Base-by-base conservation (phyloP, 2,113 vertebrate species). In the Lanius ludovicianus region DNA sequence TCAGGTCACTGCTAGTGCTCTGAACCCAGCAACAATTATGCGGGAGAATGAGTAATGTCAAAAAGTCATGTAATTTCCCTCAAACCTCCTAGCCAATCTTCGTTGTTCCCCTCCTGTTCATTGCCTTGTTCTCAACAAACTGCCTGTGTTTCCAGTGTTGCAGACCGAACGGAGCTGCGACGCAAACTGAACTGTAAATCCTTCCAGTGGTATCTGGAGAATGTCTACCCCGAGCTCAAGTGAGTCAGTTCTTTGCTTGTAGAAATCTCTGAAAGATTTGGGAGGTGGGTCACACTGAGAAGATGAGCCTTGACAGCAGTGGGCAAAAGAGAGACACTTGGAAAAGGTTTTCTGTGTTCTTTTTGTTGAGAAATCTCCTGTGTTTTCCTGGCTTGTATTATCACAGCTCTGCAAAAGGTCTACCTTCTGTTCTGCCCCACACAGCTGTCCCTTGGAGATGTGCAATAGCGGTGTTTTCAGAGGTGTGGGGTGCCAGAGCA, bases 201-300 rank as follows among this genome's bases (percentile, higher is more conserved):
- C 50, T 99, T 99, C 97, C 99, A 98, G 78, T 99, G 99, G 99
- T 99, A 99, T 96, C 98, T 99, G 97, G 99, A 99, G 97, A 99
- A 99, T 8, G 98, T 99, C 82, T 99, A 99, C 79, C 99, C 99
- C 0, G 99, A 99, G 95, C 99, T 99, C 95, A 99, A 98, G 99
- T 99, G 97, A 98, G 99, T 98, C 47, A 59, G 12, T 84, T 96
- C 76, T 88, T 87, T 3, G 0, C 31, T 81, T 50, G 49, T 35
- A 83, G 53, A 92, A 80, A 71, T 62, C 57, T 69, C 74, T 78
- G 65, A 70, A 49, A 77, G 46, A 25, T 69, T 22, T 82, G 83
- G 70, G 77, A 80, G 81, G 87, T 94, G 68, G 76, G 57, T 86
- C 46, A 69, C 49, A 57, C 15, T 6, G 8, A 50, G 25, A 60